Evolutionary conservation across 2,113 vertebrate species (phyloP).

Genomic region (Saguinus midas): DNA sequence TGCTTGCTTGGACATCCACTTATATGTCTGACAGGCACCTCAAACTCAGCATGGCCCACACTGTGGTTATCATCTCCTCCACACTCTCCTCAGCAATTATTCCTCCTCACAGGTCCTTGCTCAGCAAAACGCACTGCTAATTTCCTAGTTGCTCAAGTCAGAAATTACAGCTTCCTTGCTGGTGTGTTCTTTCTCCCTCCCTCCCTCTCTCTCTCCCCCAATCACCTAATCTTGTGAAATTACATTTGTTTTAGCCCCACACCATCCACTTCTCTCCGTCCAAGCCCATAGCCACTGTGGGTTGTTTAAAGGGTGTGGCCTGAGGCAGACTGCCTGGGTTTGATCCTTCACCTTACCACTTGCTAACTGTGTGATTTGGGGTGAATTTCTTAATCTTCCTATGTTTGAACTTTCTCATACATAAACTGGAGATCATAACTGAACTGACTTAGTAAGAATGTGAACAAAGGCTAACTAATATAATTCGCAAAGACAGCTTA

Average conservation of each 20-base stretch:
- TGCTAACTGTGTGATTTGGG: not conserved
- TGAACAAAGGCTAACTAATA: not conserved
- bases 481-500: not conserved
- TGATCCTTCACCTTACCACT: not conserved
- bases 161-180: fast-evolving
- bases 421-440: not conserved
- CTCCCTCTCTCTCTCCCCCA: fast-evolving
- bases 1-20: not conserved
- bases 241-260: too few relatives aligned
- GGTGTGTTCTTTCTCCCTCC: too few relatives aligned
- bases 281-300: fast-evolving
- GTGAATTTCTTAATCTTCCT: not conserved
- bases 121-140: not conserved
- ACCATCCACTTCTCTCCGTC: not conserved
- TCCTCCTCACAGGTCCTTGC: not conserved
- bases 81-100: not conserved
- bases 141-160: not conserved
- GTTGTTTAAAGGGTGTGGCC: not conserved
- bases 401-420: not conserved
- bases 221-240: not conserved
- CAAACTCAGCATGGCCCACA: fast-evolving
- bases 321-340: too few relatives aligned
- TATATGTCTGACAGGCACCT: not conserved
- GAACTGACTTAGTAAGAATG: not conserved
- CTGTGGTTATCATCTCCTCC: not conserved